phyloP scores from a whole-genome alignment of 2,113 vertebrate genomes.

The Rutilus rutilus region DNA sequence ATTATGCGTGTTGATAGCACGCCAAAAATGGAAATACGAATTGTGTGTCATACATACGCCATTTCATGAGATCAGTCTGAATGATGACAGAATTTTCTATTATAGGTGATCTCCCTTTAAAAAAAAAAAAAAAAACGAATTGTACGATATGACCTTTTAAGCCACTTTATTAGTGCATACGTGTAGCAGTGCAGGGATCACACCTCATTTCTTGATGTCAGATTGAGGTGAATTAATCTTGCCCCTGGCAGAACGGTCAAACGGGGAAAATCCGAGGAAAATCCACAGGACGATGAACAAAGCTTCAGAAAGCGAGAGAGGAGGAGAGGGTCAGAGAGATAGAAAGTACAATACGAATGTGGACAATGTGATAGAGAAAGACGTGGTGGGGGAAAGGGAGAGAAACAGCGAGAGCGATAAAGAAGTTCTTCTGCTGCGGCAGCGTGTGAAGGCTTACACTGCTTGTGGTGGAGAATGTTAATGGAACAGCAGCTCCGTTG shows the following conservation, averaged over 20 bases:
- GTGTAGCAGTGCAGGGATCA: background rate
- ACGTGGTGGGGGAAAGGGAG: background rate
- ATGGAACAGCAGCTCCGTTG: constrained; percentile 46
- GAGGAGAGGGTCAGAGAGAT: background rate
- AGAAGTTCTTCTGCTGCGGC: constrained; percentile 51
- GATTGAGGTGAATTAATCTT: constrained; percentile 5
- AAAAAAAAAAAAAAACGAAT: background rate
- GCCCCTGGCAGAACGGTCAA: constrained; percentile 5
- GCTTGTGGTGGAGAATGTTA: constrained; percentile 58
- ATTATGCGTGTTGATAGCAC: no score
- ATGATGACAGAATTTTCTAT: background rate
- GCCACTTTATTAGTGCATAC: background rate
- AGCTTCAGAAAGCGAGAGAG: background rate
- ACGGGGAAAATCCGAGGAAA: no score
- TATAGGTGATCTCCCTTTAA: background rate
- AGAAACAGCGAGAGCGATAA: background rate
- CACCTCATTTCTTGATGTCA: background rate
- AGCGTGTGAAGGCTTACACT: constrained; percentile 39
- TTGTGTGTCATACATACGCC: no score
- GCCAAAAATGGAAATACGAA: no score
- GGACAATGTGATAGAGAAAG: constrained; percentile 15
- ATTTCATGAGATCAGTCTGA: no score
- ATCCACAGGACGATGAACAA: background rate
- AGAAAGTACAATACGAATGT: background rate
- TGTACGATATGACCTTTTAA: background rate